Conservation (phyloP, 1,140 invertebrate species). For the Drosophila pruinosa region DNA sequence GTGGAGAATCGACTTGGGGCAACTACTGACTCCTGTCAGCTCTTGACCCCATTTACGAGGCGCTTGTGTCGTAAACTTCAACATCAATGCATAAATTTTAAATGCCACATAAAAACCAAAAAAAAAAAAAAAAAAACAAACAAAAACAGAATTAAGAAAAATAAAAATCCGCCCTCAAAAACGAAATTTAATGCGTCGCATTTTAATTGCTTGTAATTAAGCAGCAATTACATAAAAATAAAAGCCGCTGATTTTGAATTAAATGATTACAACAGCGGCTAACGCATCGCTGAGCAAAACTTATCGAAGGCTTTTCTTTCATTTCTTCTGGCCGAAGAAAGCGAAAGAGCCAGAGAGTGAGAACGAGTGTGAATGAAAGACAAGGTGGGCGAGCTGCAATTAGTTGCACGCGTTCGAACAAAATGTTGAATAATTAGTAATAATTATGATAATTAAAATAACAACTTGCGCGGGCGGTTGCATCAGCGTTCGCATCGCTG, state of each 20-base stretch:
- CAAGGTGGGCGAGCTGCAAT: slow-evolving; percentile 28
- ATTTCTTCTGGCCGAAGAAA: slow-evolving; percentile 48
- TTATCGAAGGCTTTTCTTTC: slow-evolving; percentile 20
- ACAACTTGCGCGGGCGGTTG: slow-evolving; percentile 64
- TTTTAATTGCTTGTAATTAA: slow-evolving; percentile 75
- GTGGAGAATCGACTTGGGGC: slow-evolving; percentile 32
- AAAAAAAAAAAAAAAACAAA: slow-evolving; percentile 1
- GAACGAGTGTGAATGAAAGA: not conserved
- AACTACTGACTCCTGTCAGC: slow-evolving; percentile 33
- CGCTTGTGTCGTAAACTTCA: slow-evolving; percentile 30
- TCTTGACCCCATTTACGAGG: slow-evolving; percentile 63
- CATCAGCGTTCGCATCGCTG: slow-evolving; percentile 55
- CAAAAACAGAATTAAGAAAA: slow-evolving; percentile 9
- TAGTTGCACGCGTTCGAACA: slow-evolving; percentile 70
- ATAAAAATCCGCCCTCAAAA: slow-evolving; percentile 42
- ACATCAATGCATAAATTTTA: slow-evolving; percentile 29
- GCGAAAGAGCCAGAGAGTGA: slow-evolving; percentile 18
- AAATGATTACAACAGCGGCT: slow-evolving; percentile 67
- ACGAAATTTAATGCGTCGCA: slow-evolving; percentile 53
- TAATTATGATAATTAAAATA: slow-evolving; percentile 68
- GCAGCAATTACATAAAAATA: slow-evolving; percentile 71
- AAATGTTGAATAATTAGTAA: slow-evolving; percentile 75
- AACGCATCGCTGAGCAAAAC: slow-evolving; percentile 52
- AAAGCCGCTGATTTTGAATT: slow-evolving; percentile 68
- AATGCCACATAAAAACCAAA: slow-evolving; percentile 17